These are phyloP conservation scores for Drosophila subquinaria DNA, from an alignment of 2,888 invertebrate genomes.

Conservation along the genomic window DNA sequence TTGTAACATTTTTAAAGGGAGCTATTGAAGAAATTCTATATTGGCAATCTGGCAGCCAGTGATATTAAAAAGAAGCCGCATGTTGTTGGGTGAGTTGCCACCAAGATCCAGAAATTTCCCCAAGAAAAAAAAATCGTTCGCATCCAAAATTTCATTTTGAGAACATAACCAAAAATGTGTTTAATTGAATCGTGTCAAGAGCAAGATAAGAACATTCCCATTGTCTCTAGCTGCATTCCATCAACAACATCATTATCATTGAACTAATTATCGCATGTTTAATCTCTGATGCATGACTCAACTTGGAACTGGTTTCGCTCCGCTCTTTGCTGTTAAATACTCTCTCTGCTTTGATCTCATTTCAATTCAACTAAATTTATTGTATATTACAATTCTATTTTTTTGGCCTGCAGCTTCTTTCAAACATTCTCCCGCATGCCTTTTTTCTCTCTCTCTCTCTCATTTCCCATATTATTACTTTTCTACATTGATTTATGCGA, in stretches of 20 bases:
- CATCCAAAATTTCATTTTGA: background rate
- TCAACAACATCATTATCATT: constrained; percentile 15
- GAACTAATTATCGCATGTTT: constrained; percentile 3
- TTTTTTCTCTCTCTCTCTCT: background rate
- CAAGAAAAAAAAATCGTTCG: background rate
- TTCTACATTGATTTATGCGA: background rate
- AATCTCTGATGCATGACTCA: constrained; percentile 25
- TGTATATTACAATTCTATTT: background rate
- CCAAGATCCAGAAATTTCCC: background rate
- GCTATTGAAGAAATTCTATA: constrained; percentile 93
- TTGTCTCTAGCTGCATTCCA: constrained; percentile 6
- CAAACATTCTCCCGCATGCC: background rate
- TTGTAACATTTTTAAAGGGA: constrained; percentile 56
- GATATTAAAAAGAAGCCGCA: constrained; percentile 86
- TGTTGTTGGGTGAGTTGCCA: constrained; percentile 73
- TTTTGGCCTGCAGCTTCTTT: background rate
- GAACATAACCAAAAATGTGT: constrained; percentile 5
- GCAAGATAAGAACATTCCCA: constrained; percentile 9
- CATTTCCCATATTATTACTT: background rate
- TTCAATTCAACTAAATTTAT: background rate
- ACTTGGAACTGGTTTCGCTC: constrained; percentile 21
- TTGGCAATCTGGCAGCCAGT: constrained; percentile 93
- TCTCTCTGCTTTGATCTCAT: constrained; percentile 4
- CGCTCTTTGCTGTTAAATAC: background rate
- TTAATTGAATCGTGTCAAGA: constrained; percentile 1